Conservation (phyloP, 1,140 invertebrate species). For the Cydia strobilella region DNA sequence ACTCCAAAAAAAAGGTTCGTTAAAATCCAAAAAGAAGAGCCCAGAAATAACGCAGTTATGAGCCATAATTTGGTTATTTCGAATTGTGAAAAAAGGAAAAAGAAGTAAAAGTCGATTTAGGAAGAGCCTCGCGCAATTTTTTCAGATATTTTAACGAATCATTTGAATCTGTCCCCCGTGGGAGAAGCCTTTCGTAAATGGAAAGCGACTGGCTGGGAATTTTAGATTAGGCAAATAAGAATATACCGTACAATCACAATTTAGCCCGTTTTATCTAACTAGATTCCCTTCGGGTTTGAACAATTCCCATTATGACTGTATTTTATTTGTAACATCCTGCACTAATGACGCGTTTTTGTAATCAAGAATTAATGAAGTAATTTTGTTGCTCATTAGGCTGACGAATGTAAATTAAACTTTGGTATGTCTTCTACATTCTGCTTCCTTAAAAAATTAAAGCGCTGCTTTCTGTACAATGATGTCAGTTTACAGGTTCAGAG, state of each 20-base stretch:
- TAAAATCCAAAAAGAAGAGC: no score
- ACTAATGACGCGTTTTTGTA: constrained; percentile 5
- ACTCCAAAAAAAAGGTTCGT: no score
- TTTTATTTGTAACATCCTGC: constrained; percentile 34
- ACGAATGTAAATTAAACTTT: background rate
- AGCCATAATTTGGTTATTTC: constrained; percentile 10
- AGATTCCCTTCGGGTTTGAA: constrained; percentile 37
- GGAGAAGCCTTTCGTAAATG: constrained; percentile 30
- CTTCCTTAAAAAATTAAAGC: background rate
- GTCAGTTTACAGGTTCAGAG: no score
- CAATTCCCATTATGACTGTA: constrained; percentile 43
- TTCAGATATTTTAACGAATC: constrained; percentile 28
- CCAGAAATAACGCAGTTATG: background rate
- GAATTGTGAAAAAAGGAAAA: background rate
- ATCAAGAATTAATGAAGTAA: background rate
- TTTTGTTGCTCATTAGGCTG: background rate
- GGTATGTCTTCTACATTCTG: background rate
- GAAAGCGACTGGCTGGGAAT: constrained; percentile 38
- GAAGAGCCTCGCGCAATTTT: background rate
- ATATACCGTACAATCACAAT: constrained; percentile 43
- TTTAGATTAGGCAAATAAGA: constrained; percentile 50
- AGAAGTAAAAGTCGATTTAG: background rate
- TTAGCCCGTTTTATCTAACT: constrained; percentile 38
- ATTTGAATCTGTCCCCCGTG: constrained; percentile 15
- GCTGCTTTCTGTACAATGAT: no score